These are phyloP conservation scores for Pseudomugil tenellus DNA, from an alignment of 2,797 vertebrate species.

Conservation along the genomic window DNA sequence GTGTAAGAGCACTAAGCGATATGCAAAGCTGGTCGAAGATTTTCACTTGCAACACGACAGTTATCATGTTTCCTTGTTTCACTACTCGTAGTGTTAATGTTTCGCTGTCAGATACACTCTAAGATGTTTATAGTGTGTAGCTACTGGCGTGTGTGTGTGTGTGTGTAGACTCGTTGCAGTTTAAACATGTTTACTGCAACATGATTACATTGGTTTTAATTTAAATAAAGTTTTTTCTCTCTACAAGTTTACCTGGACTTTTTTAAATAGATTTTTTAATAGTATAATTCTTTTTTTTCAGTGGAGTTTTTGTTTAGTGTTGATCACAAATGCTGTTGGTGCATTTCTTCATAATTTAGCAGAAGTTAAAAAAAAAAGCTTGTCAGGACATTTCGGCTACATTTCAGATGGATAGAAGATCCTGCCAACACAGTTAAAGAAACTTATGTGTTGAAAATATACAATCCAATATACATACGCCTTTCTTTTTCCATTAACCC, in stretches of 20 bases:
- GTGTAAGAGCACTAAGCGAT: slow-evolving; percentile 40
- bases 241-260: slow-evolving; percentile 19
- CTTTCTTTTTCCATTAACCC: too few relatives aligned
- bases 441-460: too few relatives aligned
- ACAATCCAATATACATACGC: too few relatives aligned
- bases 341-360: neutral
- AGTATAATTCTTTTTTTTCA: too few relatives aligned
- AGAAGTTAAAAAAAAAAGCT: too few relatives aligned
- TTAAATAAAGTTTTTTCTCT: slow-evolving; percentile 77
- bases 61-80: slow-evolving; percentile 24
- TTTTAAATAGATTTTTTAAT: neutral
- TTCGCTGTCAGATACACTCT: slow-evolving; percentile 36
- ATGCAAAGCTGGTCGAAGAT: neutral
- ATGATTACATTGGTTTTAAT: slow-evolving; percentile 72
- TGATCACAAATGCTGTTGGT: neutral
- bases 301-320: too few relatives aligned
- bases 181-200: slow-evolving; percentile 48
- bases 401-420: neutral
- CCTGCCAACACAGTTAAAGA: too few relatives aligned
- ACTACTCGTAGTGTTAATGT: slow-evolving; percentile 48
- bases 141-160: neutral
- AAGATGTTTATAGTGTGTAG: slow-evolving; percentile 39
- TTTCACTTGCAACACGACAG: neutral
- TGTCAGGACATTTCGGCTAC: too few relatives aligned
- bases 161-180: slow-evolving; percentile 35